phyloP scores from a whole-genome alignment of 2,888 invertebrate species.

The Chromoteleia sp. region DNA sequence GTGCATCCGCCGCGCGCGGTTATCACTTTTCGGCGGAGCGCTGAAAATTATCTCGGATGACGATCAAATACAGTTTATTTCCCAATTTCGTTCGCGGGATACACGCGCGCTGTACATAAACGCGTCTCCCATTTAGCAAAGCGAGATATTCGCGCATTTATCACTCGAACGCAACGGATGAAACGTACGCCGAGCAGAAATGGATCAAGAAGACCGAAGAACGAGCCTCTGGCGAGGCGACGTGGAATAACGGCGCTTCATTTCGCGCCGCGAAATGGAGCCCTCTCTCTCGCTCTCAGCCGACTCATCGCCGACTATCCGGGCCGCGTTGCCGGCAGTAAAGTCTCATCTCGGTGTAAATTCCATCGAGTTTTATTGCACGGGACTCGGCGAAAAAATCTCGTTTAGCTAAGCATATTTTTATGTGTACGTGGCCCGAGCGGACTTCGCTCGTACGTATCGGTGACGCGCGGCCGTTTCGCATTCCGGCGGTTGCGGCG shows the following conservation, averaged over 20 bases:
- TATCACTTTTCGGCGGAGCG: constrained; percentile 36
- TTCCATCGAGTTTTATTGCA: constrained; percentile 75
- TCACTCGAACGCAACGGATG: constrained; percentile 25
- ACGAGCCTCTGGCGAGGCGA: constrained; percentile 57
- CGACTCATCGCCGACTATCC: constrained; percentile 40
- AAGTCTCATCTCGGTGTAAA: constrained; percentile 75
- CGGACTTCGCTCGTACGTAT: constrained; percentile 14
- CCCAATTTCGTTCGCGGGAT: constrained; percentile 18
- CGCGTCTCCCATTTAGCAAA: constrained; percentile 46
- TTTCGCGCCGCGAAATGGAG: constrained; percentile 72
- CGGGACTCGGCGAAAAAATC: constrained; percentile 57
- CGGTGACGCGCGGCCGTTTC: constrained; percentile 38
- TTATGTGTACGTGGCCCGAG: constrained; percentile 60
- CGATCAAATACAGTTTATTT: constrained; percentile 44
- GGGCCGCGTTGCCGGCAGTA: constrained; percentile 56
- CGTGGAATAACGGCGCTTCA: constrained; percentile 70
- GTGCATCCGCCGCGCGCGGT: background rate
- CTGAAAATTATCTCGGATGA: constrained; percentile 31
- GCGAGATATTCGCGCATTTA: constrained; percentile 30
- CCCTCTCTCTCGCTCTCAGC: constrained; percentile 66
- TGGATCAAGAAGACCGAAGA: constrained; percentile 23
- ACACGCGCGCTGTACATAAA: constrained; percentile 13
- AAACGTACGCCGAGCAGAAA: constrained; percentile 27
- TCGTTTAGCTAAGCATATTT: constrained; percentile 74
- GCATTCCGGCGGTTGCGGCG: background rate